phyloP scores from a whole-genome alignment of 2,888 invertebrate species.

The Chirona hameri region DNA sequence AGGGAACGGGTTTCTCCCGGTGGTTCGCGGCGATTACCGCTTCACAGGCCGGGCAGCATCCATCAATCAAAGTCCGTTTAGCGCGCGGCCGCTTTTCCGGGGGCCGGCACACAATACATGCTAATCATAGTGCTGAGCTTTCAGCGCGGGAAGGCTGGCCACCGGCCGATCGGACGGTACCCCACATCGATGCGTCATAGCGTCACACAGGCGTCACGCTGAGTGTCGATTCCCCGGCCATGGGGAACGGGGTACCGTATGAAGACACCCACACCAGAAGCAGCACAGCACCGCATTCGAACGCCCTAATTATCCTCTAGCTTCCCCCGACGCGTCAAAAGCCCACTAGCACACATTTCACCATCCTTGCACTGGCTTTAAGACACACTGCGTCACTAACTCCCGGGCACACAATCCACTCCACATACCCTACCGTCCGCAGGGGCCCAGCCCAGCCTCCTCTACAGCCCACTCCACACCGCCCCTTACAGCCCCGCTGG shows the following conservation, averaged over 20 bases:
- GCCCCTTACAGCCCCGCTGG: too few relatives aligned
- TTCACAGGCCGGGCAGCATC: background rate
- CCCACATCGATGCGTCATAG: background rate
- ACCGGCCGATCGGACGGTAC: background rate
- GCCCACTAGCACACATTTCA: too few relatives aligned
- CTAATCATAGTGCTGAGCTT: background rate
- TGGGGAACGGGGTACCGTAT: background rate
- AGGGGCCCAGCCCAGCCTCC: too few relatives aligned
- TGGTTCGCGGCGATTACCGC: background rate
- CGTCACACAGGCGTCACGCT: background rate
- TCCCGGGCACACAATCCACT: too few relatives aligned
- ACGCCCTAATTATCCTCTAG: too few relatives aligned
- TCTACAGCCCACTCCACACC: too few relatives aligned
- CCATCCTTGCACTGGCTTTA: too few relatives aligned
- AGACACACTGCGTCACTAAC: too few relatives aligned
- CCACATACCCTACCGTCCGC: too few relatives aligned
- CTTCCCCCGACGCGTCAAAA: too few relatives aligned
- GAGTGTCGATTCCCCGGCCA: background rate
- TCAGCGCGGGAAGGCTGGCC: background rate
- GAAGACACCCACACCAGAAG: background rate
- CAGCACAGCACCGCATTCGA: too few relatives aligned
- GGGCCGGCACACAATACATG: background rate
- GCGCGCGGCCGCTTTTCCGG: background rate
- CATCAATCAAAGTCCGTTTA: slow-evolving; percentile 2
- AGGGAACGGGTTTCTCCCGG: background rate